Conservation (phyloP, 2,113 vertebrate species). For the Petroica traversi region DNA sequence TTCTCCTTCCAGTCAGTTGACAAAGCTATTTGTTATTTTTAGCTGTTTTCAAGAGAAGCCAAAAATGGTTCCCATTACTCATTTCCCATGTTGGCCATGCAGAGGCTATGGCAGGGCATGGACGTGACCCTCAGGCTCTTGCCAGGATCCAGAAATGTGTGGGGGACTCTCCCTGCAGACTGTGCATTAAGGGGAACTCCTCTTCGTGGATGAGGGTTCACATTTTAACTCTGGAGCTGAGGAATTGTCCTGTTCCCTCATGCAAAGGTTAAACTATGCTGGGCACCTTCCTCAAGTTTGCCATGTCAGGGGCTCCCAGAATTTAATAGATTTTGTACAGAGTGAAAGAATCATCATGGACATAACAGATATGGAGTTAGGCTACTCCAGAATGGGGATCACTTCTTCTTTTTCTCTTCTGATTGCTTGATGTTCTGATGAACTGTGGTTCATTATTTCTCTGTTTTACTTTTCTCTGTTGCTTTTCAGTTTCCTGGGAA, state of each 20-base stretch:
- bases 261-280: background rate
- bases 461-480: background rate
- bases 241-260: background rate
- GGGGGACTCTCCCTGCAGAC: constrained; percentile 5
- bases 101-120: background rate
- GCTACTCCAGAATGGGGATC: background rate
- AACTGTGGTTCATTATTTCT: background rate
- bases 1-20: constrained; percentile 13
- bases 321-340: rapidly evolving
- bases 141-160: background rate
- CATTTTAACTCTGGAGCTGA: background rate
- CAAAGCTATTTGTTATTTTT: constrained; percentile 54
- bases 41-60: constrained; percentile 32
- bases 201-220: constrained; percentile 9
- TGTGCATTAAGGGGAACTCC: constrained; percentile 33
- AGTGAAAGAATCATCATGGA: background rate
- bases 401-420: background rate
- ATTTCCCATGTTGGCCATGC: constrained; percentile 22
- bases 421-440: background rate
- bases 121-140: background rate
- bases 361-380: background rate
- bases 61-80: constrained; percentile 40
- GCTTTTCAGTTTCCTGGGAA: background rate
- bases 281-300: background rate
- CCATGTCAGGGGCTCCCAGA: background rate